Evolutionary conservation across 2,888 invertebrate species (phyloP).

Genomic region (Cryptophagus acutangulus): DNA sequence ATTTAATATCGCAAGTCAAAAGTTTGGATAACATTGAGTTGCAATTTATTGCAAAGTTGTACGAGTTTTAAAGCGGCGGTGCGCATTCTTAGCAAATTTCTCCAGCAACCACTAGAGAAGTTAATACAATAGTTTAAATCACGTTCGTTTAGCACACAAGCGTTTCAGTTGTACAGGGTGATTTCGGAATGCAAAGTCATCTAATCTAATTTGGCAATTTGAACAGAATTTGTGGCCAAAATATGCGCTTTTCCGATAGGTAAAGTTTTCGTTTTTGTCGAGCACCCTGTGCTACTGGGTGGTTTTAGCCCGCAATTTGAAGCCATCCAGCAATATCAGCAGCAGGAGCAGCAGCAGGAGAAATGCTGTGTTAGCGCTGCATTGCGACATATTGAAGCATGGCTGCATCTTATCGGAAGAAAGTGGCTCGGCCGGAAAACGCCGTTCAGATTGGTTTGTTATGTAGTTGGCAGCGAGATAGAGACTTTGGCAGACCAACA

Average conservation of each 20-base stretch:
- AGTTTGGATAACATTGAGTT: background rate
- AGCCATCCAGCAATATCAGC: slow-evolving; percentile 4
- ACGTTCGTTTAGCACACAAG: slow-evolving; percentile 1
- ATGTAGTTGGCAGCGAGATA: slow-evolving; percentile 25
- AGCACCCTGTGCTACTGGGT: no score
- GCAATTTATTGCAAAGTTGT: slow-evolving; percentile 1
- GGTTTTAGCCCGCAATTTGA: background rate
- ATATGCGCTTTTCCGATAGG: no score
- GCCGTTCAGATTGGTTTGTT: slow-evolving; percentile 27
- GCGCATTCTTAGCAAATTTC: slow-evolving; percentile 1
- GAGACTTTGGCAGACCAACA: slow-evolving; percentile 23
- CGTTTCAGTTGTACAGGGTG: background rate
- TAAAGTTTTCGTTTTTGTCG: background rate
- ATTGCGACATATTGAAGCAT: slow-evolving; percentile 44
- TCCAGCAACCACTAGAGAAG: slow-evolving; percentile 1
- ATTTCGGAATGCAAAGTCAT: no score
- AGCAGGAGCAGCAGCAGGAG: no score
- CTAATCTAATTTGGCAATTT: no score
- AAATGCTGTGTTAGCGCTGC: slow-evolving; percentile 37
- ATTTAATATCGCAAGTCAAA: no score
- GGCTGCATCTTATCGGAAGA: slow-evolving; percentile 38
- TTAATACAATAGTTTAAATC: slow-evolving; percentile 1
- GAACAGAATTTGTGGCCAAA: no score
- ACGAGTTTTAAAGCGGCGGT: slow-evolving; percentile 1
- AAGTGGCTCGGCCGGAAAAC: slow-evolving; percentile 26